Conservation (phyloP, 35 echinoderm and acorn worm genomes). For the Apostichopus californicus region DNA sequence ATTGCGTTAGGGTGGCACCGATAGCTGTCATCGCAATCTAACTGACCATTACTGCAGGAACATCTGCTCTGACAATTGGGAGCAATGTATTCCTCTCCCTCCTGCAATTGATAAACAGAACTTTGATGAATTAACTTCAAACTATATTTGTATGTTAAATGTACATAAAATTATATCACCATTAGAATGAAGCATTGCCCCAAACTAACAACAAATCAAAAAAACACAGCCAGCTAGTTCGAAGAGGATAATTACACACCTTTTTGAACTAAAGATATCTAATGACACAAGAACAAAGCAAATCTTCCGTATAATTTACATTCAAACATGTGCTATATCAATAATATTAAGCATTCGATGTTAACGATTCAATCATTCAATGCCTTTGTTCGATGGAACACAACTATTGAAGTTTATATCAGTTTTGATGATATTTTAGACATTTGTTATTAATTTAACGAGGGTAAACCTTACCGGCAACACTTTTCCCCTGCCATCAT, state of each 20-base stretch:
- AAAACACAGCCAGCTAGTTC: no score
- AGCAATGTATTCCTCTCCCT: neutral
- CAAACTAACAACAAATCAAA: no score
- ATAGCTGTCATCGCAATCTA: no score
- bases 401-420: neutral
- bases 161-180: neutral
- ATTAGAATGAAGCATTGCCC: neutral
- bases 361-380: no score
- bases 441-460: neutral
- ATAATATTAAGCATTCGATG: no score
- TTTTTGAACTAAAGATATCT: no score
- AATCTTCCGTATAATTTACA: neutral
- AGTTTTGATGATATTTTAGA: neutral
- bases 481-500: neutral
- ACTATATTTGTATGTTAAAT: neutral
- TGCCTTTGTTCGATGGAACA: no score
- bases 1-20: no score
- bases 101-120: neutral
- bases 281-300: no score
- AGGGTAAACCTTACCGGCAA: neutral
- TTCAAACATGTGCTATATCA: neutral
- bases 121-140: no score
- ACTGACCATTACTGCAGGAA: no score
- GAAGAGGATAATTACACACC: no score
- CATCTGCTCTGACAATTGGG: neutral